Conservation (phyloP, 2,888 invertebrate genomes). For the Heliothis peltigera region DNA sequence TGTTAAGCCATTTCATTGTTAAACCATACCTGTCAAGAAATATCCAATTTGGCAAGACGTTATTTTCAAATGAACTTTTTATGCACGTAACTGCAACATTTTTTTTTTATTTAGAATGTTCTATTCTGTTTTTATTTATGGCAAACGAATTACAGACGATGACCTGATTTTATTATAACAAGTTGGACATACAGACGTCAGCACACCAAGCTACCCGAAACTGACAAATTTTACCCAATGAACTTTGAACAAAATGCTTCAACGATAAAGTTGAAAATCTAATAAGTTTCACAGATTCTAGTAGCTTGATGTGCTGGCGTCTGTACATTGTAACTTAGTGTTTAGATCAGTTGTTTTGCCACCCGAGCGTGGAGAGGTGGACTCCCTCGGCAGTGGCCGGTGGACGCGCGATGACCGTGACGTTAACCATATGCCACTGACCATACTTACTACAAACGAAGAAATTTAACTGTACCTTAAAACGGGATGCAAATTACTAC, state of each 20-base stretch:
- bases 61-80: conserved; percentile 27
- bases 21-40: conserved; percentile 13
- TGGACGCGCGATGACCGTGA: conserved; percentile 73
- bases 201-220: too few species aligned
- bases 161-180: conserved; percentile 48
- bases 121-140: too few species aligned
- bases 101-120: conserved; percentile 35
- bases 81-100: not conserved
- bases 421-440: conserved; percentile 75
- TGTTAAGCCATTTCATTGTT: conserved; percentile 3
- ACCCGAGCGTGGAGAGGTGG: conserved; percentile 66
- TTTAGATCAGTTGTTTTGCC: conserved; percentile 56
- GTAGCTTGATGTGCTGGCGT: too few species aligned
- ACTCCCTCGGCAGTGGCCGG: conserved; percentile 62
- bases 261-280: too few species aligned
- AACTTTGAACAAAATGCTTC: too few species aligned
- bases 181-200: too few species aligned
- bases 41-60: conserved; percentile 35
- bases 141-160: conserved; percentile 29
- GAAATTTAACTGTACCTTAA: conserved; percentile 64
- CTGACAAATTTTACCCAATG: too few species aligned
- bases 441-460: conserved; percentile 54
- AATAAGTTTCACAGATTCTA: too few species aligned
- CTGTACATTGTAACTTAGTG: conserved; percentile 35
- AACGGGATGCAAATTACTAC: conserved; percentile 57